Evolutionary conservation across 2,888 invertebrate species (phyloP).

Genomic region (Pteria penguin): DNA sequence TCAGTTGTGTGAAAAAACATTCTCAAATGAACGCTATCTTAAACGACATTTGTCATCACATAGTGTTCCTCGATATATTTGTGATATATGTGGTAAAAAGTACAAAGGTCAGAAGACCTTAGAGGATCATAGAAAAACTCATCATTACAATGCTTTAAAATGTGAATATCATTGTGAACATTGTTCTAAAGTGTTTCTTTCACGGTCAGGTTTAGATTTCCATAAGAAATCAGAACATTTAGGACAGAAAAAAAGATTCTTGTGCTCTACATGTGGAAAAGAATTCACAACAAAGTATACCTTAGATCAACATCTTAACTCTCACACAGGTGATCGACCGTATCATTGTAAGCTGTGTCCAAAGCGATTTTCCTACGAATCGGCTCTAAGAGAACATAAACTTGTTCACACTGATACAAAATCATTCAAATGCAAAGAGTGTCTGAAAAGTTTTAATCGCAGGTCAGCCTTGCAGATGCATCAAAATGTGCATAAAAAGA

Average conservation of each 20-base stretch:
- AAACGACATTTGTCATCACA: slow-evolving; percentile 61
- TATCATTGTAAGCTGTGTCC: slow-evolving; percentile 67
- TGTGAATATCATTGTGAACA: slow-evolving; percentile 58
- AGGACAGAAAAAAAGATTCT: slow-evolving; percentile 61
- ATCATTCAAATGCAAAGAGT: slow-evolving; percentile 77
- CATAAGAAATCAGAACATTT: slow-evolving; percentile 65
- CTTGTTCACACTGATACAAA: slow-evolving; percentile 74
- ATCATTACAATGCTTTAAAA: slow-evolving; percentile 54
- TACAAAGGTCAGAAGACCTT: slow-evolving; percentile 66
- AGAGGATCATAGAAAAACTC: slow-evolving; percentile 61
- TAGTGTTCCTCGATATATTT: slow-evolving; percentile 52
- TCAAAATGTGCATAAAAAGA: slow-evolving; percentile 78
- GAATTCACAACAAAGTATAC: slow-evolving; percentile 71
- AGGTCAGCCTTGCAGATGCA: slow-evolving; percentile 80
- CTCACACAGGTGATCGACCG: slow-evolving; percentile 67
- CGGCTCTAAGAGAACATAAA: slow-evolving; percentile 72
- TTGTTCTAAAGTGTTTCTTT: slow-evolving; percentile 64
- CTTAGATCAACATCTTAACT: slow-evolving; percentile 65
- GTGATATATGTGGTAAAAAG: slow-evolving; percentile 68
- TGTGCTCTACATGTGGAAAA: slow-evolving; percentile 73
- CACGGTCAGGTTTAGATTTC: slow-evolving; percentile 57
- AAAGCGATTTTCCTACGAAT: slow-evolving; percentile 69
- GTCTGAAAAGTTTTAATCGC: slow-evolving; percentile 77
- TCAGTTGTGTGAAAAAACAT: slow-evolving; percentile 65
- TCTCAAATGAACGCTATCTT: slow-evolving; percentile 61